A percentile compares a stretch with the other conserved stretches of the same genome.
phyloP scores from a whole-genome alignment of 1,140 invertebrate species.

The Drosophila quadrilineata region DNA sequence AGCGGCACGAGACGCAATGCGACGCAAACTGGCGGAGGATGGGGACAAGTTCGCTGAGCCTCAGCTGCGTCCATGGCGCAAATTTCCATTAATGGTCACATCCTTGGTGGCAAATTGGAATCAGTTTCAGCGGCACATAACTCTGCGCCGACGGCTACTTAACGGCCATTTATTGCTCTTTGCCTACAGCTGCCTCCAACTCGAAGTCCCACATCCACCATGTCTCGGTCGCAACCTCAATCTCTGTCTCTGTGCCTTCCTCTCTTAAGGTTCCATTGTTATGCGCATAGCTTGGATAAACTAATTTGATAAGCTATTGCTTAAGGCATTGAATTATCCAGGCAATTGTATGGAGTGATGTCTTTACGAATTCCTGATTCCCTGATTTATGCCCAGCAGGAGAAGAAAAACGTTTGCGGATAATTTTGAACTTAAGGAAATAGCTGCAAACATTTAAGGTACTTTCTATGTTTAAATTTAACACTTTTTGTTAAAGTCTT shows the following conservation, averaged over 20 bases:
- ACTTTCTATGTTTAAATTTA: no score
- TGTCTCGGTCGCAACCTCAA: no score
- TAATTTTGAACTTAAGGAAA: no score
- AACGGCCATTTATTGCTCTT: conserved; percentile 66
- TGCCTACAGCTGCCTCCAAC: conserved; percentile 17
- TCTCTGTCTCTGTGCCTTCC: not conserved
- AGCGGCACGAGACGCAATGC: not conserved
- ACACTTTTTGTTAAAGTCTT: no score
- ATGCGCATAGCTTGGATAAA: conserved; percentile 2
- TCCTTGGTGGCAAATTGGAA: conserved; percentile 77
- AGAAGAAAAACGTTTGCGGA: no score
- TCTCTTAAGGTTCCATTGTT: conserved; percentile 15
- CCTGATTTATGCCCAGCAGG: no score
- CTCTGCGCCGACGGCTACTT: conserved; percentile 55
- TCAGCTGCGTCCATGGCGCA: conserved; percentile 45
- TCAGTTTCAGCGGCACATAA: conserved; percentile 65
- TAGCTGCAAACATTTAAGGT: no score
- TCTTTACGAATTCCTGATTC: not conserved
- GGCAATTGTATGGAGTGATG: not conserved
- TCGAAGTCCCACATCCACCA: no score
- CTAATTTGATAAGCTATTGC: conserved; percentile 21
- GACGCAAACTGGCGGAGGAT: not conserved
- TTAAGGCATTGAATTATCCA: conserved; percentile 2
- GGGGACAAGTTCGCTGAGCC: conserved; percentile 6
- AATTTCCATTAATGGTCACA: conserved; percentile 73